Base-by-base conservation (phyloP, 1,140 invertebrate species). In the Drosophila mauritiana region DNA sequence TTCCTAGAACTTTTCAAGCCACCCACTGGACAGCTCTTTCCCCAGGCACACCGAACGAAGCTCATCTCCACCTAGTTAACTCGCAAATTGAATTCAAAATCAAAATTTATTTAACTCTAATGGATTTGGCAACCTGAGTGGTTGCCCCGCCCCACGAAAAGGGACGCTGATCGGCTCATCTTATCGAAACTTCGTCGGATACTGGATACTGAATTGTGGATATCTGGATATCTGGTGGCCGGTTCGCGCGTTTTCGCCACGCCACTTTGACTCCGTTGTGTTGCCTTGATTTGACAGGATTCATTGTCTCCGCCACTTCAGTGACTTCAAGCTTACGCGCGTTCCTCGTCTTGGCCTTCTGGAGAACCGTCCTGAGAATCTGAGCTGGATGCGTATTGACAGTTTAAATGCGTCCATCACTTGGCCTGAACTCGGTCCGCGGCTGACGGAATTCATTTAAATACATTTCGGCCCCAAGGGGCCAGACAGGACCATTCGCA, bases 401-500 rank as follows among this genome's bases (percentile, higher is more conserved):
- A 91, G 84, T 82, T 91, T 91, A 91, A 91, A 91, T 91, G 89
- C 90, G 89, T 89, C 89, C 89, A 86, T 91, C 89, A 91, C 78
- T 75, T 83, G 64, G 57, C 55, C 52, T 52, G 48, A 63, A 36
- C 64, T 48, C 39, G 46, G 13, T 7, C 49, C 43, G 36, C 15
- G 51, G 72, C 58, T 46, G 84, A 76, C 77, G 81, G 89, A 91
- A 91, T 91, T 91, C 89, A 91, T 91, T 91, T 91, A 91, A 91
- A 91, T 91, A 91, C 80, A 91, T 91, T 91, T 88, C 51, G 62
- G 78, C 69, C 84, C 72, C 80, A 58, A 73, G 88, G 78, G 86
- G 63, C 73, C 73, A 70, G 53, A 42, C 56, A 46, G 54, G 34
- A 20, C 40, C 45, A 54, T 36, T 62, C 42, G 46, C 57, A 54